phyloP scores from a whole-genome alignment of 2,888 invertebrate species.

The Drosophila paracracens region DNA sequence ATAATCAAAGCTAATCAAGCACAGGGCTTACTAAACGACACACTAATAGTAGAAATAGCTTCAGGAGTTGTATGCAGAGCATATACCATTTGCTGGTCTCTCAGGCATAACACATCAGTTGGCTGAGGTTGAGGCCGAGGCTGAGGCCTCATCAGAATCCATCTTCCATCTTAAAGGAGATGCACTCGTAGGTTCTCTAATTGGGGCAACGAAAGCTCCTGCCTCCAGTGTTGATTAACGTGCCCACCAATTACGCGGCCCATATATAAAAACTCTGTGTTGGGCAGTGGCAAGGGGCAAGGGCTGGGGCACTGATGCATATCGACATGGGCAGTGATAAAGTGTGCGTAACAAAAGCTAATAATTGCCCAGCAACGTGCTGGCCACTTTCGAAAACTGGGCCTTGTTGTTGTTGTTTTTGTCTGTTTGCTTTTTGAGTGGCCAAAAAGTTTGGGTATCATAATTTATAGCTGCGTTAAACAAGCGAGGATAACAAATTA shows the following conservation, averaged over 20 bases:
- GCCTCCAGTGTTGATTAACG: constrained; percentile 73
- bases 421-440: constrained; percentile 72
- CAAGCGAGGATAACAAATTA: constrained; percentile 82
- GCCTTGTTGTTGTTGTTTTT: constrained; percentile 33
- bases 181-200: constrained; percentile 66
- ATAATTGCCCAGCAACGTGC: constrained; percentile 77
- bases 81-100: constrained; percentile 16
- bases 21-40: constrained; percentile 58
- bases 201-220: constrained; percentile 46
- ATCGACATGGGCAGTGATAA: constrained; percentile 75
- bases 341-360: constrained; percentile 80
- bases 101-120: constrained; percentile 38
- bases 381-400: constrained; percentile 59
- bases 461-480: constrained; percentile 81
- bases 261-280: constrained; percentile 64
- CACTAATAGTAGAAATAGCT: constrained; percentile 64
- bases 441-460: constrained; percentile 78
- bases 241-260: constrained; percentile 78
- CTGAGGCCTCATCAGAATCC: constrained; percentile 72
- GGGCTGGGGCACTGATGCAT: constrained; percentile 36
- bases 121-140: background rate
- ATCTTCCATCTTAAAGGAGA: constrained; percentile 67
- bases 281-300: background rate
- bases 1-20: constrained; percentile 72
- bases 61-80: constrained; percentile 50